Evolutionary conservation across 1,140 invertebrate genomes (phyloP).

Genomic region (Trichonephila clavipes): DNA sequence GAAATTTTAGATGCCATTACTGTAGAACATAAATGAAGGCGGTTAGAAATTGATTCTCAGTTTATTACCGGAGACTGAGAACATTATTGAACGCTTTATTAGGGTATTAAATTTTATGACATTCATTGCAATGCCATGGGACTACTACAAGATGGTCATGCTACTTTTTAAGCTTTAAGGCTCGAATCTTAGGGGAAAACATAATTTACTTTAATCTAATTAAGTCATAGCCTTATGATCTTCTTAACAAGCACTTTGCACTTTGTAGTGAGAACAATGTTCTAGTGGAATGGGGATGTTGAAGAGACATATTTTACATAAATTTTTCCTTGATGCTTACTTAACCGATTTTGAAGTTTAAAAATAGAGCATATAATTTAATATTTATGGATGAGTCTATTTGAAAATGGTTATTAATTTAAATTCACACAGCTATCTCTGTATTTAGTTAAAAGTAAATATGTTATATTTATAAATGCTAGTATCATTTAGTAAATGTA

Average conservation of each 20-base stretch:
- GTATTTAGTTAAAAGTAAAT: no score
- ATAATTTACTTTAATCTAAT: constrained; percentile 32
- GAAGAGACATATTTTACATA: no score
- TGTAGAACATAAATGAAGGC: constrained; percentile 12
- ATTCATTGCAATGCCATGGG: constrained; percentile 16
- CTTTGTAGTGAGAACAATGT: neutral
- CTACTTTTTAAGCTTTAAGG: constrained; percentile 5
- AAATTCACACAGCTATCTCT: no score
- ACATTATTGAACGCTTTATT: constrained; percentile 67
- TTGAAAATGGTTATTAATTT: no score
- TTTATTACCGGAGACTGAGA: constrained; percentile 41
- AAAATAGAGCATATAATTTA: no score
- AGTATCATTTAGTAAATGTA: no score
- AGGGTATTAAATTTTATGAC: constrained; percentile 62
- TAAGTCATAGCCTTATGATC: constrained; percentile 20
- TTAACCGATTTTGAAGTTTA: no score
- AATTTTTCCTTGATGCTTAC: no score
- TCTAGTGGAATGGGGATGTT: no score
- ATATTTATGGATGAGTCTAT: no score
- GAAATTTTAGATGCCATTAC: constrained; percentile 32
- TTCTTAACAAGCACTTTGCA: constrained; percentile 15
- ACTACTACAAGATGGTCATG: neutral
- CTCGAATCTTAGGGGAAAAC: neutral
- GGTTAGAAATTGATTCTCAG: constrained; percentile 52
- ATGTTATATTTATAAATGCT: no score